A percentile compares a stretch with the other conserved stretches of the same genome.
phyloP scores from a whole-genome alignment of 2,888 invertebrate genomes.

The Lasius fuliginosus region DNA sequence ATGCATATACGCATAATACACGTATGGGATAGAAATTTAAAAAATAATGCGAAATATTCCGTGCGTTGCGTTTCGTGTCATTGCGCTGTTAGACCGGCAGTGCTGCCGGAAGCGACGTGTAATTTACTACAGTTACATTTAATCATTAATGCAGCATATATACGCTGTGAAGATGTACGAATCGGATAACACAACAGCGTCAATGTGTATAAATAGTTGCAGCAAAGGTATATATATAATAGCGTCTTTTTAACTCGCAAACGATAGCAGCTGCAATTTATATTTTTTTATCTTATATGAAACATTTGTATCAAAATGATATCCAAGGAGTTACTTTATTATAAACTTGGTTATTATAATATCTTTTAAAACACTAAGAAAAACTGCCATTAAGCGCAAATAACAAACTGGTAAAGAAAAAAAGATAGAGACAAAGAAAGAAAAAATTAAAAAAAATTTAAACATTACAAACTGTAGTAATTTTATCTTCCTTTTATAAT shows the following conservation, averaged over 20 bases:
- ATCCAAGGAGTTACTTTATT: not conserved
- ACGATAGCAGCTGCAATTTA: constrained; percentile 10
- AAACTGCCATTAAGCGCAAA: not conserved
- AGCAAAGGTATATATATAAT: not conserved
- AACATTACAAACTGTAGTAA: not conserved
- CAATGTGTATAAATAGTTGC: constrained; percentile 44
- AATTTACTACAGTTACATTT: constrained; percentile 71
- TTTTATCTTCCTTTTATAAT: not conserved
- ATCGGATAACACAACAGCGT: constrained; percentile 56
- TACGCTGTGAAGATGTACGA: constrained; percentile 62
- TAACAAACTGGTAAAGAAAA: not conserved
- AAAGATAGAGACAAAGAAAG: not conserved
- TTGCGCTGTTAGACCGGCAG: constrained; percentile 63
- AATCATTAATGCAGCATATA: constrained; percentile 70
- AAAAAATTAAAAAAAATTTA: not conserved
- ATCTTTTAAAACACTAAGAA: not conserved
- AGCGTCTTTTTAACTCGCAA: not conserved
- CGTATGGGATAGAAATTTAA: constrained; percentile 29
- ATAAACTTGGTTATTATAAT: not conserved
- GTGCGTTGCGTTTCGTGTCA: constrained; percentile 68
- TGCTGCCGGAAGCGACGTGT: constrained; percentile 66
- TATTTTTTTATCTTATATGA: not conserved
- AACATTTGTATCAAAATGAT: not conserved
- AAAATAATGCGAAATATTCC: constrained; percentile 39
- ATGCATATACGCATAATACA: not conserved